These are phyloP conservation scores for Addax nasomaculatus DNA, from an alignment of 2,113 vertebrate species.

Conservation along the genomic window DNA sequence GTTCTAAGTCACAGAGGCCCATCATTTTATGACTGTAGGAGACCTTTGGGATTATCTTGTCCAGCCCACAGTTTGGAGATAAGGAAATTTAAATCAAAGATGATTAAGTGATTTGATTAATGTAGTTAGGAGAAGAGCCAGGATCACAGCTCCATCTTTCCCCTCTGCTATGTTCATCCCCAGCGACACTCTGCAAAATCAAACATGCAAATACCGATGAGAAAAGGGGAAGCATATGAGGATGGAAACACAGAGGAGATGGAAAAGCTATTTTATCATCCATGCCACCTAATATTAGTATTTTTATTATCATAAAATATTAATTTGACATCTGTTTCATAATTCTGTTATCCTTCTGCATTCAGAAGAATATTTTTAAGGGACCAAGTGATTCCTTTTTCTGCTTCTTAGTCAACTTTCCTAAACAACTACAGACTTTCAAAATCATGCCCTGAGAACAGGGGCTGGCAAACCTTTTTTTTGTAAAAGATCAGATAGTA, in stretches of 20 bases:
- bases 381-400: neutral
- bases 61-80: conserved; percentile 27
- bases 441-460: neutral
- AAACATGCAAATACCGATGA: neutral
- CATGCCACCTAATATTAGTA: neutral
- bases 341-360: neutral
- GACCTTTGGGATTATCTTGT: conserved; percentile 37
- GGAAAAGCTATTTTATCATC: neutral
- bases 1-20: conserved; percentile 47
- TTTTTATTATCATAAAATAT: neutral
- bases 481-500: neutral
- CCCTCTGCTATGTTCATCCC: neutral
- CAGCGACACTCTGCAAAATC: neutral
- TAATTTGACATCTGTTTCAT: neutral
- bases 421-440: neutral
- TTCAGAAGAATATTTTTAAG: neutral
- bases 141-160: neutral
- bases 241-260: neutral
- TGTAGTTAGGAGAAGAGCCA: conserved; percentile 36
- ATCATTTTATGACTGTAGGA: conserved; percentile 41
- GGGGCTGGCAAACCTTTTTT: neutral
- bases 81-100: conserved; percentile 51
- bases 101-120: conserved; percentile 41
- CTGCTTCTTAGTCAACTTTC: neutral
- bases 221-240: neutral